These are phyloP conservation scores for Protosalanx chinensis DNA, from an alignment of 2,797 vertebrate species.

Conservation along the genomic window DNA sequence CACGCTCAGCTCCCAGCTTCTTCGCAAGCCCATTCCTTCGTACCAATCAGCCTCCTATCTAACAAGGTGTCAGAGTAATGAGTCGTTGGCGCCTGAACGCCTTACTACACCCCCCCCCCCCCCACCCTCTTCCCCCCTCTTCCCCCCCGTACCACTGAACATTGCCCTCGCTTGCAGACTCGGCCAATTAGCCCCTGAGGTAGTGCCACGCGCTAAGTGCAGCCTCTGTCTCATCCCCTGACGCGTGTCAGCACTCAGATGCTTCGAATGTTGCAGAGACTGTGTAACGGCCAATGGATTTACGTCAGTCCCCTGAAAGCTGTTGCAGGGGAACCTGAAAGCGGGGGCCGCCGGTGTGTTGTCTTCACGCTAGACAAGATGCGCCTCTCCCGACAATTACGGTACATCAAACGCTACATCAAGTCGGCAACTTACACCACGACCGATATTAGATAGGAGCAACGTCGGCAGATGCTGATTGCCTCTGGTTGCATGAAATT, in stretches of 20 bases:
- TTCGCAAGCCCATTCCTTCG: neutral
- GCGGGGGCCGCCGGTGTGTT: no score
- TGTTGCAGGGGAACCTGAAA: no score
- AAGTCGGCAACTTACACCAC: no score
- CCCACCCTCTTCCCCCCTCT: no score
- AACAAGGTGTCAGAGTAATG: neutral
- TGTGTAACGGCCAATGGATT: neutral
- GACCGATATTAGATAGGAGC: no score
- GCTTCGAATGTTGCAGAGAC: neutral
- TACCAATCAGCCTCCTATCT: neutral
- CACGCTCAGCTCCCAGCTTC: neutral
- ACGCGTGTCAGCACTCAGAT: neutral
- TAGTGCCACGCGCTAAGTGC: neutral
- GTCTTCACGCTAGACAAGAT: no score
- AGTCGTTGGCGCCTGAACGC: slow-evolving; percentile 12
- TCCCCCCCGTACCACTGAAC: slow-evolving; percentile 2
- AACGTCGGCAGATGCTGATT: no score
- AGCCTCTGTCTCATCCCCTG: neutral
- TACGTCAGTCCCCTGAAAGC: no score
- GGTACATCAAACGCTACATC: no score
- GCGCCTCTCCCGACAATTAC: no score
- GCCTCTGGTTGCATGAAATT: no score
- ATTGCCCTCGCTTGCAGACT: neutral
- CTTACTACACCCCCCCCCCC: neutral
- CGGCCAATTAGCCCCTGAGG: slow-evolving; percentile 7